Evolutionary conservation across 1,140 invertebrate genomes (phyloP).

Genomic region (Hylyphantes graminicola): DNA sequence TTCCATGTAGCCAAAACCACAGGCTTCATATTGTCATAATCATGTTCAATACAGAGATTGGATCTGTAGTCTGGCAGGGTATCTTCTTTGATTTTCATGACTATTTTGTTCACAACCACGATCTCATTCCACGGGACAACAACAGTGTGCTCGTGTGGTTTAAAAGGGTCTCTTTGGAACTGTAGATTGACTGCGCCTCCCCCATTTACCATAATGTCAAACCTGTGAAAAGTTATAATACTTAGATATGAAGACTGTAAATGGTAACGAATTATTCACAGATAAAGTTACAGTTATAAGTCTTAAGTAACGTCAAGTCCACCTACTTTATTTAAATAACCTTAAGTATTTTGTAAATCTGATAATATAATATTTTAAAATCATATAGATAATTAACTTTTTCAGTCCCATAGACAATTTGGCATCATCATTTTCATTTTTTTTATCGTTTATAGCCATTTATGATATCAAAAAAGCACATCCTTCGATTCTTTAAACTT

Average conservation of each 20-base stretch:
- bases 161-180: conserved; percentile 93
- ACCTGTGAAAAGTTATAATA: conserved; percentile 72
- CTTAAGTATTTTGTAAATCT: neutral
- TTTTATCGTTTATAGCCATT: too few species aligned
- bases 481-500: too few species aligned
- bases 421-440: too few species aligned
- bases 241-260: neutral
- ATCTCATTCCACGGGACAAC: conserved; percentile 97
- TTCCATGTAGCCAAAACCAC: conserved; percentile 87
- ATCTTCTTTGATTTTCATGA: conserved; percentile 80
- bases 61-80: conserved; percentile 68
- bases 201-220: conserved; percentile 98
- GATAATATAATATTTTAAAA: too few species aligned
- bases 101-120: conserved; percentile 83
- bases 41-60: conserved; percentile 82
- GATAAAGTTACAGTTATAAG: too few species aligned
- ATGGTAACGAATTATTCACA: too few species aligned
- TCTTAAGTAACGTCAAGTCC: too few species aligned
- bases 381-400: too few species aligned
- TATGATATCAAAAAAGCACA: too few species aligned
- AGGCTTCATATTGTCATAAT: conserved; percentile 79
- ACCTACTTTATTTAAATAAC: too few species aligned
- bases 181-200: conserved; percentile 97
- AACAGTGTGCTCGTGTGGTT: conserved; percentile 78
- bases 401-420: too few species aligned